These are phyloP conservation scores for Teleogryllus occipitalis DNA, from an alignment of 1,140 invertebrate genomes.

Conservation along the genomic window DNA sequence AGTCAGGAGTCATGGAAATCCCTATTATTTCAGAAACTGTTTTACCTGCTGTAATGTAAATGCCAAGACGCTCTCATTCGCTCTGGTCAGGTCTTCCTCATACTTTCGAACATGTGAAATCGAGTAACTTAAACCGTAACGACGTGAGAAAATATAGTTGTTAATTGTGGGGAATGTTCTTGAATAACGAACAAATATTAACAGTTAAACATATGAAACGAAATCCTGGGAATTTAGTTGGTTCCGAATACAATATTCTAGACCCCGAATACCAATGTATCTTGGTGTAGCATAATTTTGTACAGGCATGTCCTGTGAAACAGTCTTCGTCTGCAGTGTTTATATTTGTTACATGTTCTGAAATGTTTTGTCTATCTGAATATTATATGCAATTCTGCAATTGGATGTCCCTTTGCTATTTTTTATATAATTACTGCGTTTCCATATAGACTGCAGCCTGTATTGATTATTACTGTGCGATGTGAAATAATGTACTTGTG, in stretches of 20 bases:
- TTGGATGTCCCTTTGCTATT: too few species aligned
- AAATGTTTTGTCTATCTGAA: conserved; percentile 5
- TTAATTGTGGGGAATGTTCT: background rate
- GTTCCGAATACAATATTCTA: background rate
- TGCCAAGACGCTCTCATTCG: background rate
- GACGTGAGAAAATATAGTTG: background rate
- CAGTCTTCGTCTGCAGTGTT: background rate
- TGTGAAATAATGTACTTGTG: too few species aligned
- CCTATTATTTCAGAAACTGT: background rate
- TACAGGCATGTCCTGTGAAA: background rate
- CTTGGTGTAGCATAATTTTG: background rate
- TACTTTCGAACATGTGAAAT: background rate
- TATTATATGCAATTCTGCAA: background rate
- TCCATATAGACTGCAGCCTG: too few species aligned
- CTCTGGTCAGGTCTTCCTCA: background rate
- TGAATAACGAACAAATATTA: background rate
- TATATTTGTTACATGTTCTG: background rate
- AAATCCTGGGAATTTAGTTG: background rate
- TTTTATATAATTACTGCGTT: too few species aligned
- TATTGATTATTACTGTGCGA: too few species aligned
- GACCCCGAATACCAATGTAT: background rate
- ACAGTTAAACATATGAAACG: background rate
- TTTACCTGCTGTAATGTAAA: background rate
- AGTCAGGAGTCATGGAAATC: too few species aligned
- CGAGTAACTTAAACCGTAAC: background rate